Conservation (phyloP, 2,888 invertebrate genomes). For the Hyles lineata region DNA sequence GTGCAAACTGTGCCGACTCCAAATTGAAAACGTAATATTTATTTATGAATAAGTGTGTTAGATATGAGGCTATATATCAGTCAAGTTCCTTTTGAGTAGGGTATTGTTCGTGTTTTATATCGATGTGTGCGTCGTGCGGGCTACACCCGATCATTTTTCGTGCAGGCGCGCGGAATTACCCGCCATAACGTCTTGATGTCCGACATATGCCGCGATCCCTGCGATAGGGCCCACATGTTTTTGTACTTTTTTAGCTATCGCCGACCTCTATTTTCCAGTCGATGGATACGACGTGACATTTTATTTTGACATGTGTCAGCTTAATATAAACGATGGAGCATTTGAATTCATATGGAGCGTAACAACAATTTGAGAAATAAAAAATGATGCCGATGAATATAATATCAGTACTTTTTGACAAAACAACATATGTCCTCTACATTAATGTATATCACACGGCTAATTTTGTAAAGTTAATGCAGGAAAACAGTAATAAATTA, state of each 20-base stretch:
- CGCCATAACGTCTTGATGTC: constrained; percentile 79
- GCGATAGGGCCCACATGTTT: constrained; percentile 67
- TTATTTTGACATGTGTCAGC: constrained; percentile 41
- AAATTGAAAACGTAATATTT: constrained; percentile 16
- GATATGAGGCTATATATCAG: constrained; percentile 3
- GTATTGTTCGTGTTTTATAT: constrained; percentile 22
- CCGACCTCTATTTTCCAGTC: constrained; percentile 57
- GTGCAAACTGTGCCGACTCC: not conserved
- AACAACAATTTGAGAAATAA: not conserved
- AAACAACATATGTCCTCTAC: not conserved
- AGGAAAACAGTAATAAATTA: constrained; percentile 25
- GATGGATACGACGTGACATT: constrained; percentile 54
- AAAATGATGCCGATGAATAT: not conserved
- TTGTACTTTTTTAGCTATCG: constrained; percentile 68
- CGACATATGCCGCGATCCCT: constrained; percentile 70
- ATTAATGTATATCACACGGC: not conserved
- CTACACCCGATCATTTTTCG: constrained; percentile 63
- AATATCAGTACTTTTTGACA: not conserved
- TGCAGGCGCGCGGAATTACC: constrained; percentile 73
- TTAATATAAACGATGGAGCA: not conserved
- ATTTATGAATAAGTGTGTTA: constrained; percentile 4
- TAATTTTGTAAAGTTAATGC: constrained; percentile 22
- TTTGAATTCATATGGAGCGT: not conserved
- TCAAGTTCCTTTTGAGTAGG: not conserved
- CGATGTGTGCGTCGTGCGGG: constrained; percentile 12